Base-by-base conservation (phyloP, 2,888 invertebrate species). In the Auanema sp. region DNA sequence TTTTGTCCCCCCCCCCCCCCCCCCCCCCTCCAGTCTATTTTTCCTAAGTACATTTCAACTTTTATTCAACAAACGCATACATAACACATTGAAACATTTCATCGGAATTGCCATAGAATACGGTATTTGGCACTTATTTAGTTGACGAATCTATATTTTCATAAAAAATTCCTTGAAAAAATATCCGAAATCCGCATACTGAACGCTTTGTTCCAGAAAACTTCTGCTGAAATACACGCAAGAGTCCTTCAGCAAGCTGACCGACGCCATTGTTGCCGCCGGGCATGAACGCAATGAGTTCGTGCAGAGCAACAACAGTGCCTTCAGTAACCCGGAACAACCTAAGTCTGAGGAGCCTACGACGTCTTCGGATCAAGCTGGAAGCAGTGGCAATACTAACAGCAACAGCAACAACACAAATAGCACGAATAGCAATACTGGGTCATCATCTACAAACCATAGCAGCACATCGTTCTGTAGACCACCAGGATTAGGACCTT, bases 401-500 rank as follows among this genome's bases (percentile, higher is more conserved):
- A 33, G 8, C 8, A 33, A 3, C 33, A 33, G 8, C 33, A 33
- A 8, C 33, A 33, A 33, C 33, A 33, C 47, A 47, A 47, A 47
- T 47, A 18, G 47, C 47, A 10, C 47, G 21, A 47, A 16, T 18
- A 47, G 16, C 16, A 52, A 16, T 21, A 18, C 14, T 24, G n/a
- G 52, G 21, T 23, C 58, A 56, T 23, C 43, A 52, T 25, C 33
- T 14, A 51, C 10, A 56, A 55, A 25, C 49, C 58, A 43, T 41
- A 11, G 40, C 66, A 40, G 33, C 33, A 33, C 33, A 33, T 69
- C 72, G 10, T 77, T 76, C 71, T 74, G 73, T 54, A 66, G 78
- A n/a, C 69, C 78, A 8, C 77, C 78, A 11, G 78, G 78, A 2
- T 75, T 73, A 18, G 75, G 75, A 47, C 73, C 75, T 42, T 58